Evolutionary conservation across 35 echinoderm and acorn worm species (phyloP).

Genomic region (Amphiura filiformis): DNA sequence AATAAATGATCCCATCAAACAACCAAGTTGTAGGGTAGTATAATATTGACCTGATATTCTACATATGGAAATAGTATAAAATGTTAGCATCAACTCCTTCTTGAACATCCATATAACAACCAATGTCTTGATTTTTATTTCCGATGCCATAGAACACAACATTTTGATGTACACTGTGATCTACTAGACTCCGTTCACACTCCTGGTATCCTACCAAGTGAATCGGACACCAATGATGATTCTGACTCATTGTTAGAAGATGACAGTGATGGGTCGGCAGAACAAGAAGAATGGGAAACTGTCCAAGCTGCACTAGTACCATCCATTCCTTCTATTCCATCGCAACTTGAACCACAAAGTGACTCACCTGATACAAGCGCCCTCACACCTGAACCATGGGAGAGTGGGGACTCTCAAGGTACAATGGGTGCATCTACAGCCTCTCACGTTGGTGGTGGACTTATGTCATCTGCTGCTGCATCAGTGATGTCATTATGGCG

Average conservation of each 20-base stretch:
- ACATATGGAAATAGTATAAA: too few relatives aligned
- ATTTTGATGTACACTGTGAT: constrained; percentile 50
- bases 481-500: constrained; percentile 74
- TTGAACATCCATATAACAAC: too few relatives aligned
- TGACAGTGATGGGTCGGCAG: constrained; percentile 27
- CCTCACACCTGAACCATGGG: background rate
- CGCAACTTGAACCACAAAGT: constrained; percentile 10
- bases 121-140: too few relatives aligned
- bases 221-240: constrained; percentile 39
- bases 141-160: too few relatives aligned
- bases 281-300: constrained; percentile 73
- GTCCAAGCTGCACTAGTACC: constrained; percentile 26
- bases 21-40: too few relatives aligned
- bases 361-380: constrained; percentile 15
- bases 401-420: background rate
- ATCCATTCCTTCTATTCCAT: background rate
- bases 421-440: background rate
- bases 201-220: constrained; percentile 27
- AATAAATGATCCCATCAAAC: too few relatives aligned
- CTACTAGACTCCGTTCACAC: constrained; percentile 27
- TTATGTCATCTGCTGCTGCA: constrained; percentile 74
- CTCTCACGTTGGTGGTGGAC: constrained; percentile 34
- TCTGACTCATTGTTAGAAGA: constrained; percentile 44
- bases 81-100: too few relatives aligned
- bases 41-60: too few relatives aligned